Percentiles rank a stretch among this genome's conserved stretches.
Conservation (phyloP, 2,797 vertebrate genomes). For the Crocidura indochinensis region DNA sequence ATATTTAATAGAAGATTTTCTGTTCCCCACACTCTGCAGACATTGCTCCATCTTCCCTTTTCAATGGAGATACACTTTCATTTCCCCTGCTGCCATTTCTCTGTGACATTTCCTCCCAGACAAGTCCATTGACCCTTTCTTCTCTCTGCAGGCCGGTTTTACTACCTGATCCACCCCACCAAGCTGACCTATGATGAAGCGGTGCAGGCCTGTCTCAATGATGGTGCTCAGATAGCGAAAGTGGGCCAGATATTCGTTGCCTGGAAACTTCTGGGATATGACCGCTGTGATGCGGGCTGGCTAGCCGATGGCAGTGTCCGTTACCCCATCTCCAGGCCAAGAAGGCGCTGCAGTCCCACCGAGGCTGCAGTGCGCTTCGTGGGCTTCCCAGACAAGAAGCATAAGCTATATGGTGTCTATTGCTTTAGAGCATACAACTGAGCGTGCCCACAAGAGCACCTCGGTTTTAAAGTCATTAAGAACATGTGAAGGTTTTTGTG, state of each 20-base stretch:
- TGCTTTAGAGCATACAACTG: slow-evolving; percentile 94
- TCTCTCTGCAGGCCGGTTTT: slow-evolving; percentile 92
- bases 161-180: slow-evolving; percentile 95
- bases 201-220: slow-evolving; percentile 93
- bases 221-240: slow-evolving; percentile 95
- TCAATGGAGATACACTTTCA: neutral
- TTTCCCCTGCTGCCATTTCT: neutral
- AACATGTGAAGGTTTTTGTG: slow-evolving; percentile 88
- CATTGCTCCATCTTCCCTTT: rapidly evolving
- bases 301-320: slow-evolving; percentile 97
- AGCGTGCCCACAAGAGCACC: slow-evolving; percentile 79
- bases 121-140: neutral
- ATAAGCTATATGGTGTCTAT: slow-evolving; percentile 97
- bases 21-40: neutral
- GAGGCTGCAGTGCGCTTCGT: slow-evolving; percentile 96
- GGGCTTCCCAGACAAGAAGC: slow-evolving; percentile 96
- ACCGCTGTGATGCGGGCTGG: slow-evolving; percentile 98
- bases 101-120: neutral
- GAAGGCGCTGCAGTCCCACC: slow-evolving; percentile 96
- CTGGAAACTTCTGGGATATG: slow-evolving; percentile 96
- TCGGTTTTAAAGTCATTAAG: slow-evolving; percentile 78
- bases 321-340: slow-evolving; percentile 96
- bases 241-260: slow-evolving; percentile 97
- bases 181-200: slow-evolving; percentile 96
- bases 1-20: neutral